Evolutionary conservation across 1,140 invertebrate species (phyloP).

Genomic region (Coptotermes formosanus): DNA sequence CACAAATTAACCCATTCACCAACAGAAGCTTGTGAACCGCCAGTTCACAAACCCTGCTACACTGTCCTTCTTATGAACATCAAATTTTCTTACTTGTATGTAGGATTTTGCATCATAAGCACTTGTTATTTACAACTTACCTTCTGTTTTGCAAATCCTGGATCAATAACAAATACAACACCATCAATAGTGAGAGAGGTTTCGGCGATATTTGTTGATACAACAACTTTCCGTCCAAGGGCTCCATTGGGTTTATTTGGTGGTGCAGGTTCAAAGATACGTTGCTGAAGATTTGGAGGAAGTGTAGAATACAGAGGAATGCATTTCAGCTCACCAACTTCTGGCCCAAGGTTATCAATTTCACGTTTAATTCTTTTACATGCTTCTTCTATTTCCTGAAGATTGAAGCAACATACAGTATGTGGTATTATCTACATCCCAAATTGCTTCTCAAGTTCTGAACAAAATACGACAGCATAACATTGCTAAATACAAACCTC

Average conservation of each 20-base stretch:
- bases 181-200: constrained; percentile 99
- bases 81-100: neutral
- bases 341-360: constrained; percentile 93
- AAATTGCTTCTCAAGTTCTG: too few species aligned
- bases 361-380: constrained; percentile 97
- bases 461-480: neutral
- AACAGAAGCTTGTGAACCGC: neutral
- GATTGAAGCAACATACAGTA: neutral
- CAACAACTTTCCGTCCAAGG: constrained; percentile 93
- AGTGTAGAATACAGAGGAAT: constrained; percentile 98
- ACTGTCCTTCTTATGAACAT: neutral
- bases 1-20: neutral
- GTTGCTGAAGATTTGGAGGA: constrained; percentile 95
- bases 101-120: neutral
- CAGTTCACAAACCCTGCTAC: neutral
- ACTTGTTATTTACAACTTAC: constrained; percentile 45
- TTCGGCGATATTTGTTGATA: constrained; percentile 99
- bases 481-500: constrained; percentile 51
- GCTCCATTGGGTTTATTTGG: constrained; percentile 91
- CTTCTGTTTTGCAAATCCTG: constrained; percentile 99
- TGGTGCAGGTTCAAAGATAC: constrained; percentile 95
- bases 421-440: neutral
- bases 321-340: constrained; percentile 96
- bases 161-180: constrained; percentile 99
- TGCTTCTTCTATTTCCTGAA: constrained; percentile 97